phyloP scores from a whole-genome alignment of 2,797 vertebrate species.

The Poeciliopsis paucimaculata region DNA sequence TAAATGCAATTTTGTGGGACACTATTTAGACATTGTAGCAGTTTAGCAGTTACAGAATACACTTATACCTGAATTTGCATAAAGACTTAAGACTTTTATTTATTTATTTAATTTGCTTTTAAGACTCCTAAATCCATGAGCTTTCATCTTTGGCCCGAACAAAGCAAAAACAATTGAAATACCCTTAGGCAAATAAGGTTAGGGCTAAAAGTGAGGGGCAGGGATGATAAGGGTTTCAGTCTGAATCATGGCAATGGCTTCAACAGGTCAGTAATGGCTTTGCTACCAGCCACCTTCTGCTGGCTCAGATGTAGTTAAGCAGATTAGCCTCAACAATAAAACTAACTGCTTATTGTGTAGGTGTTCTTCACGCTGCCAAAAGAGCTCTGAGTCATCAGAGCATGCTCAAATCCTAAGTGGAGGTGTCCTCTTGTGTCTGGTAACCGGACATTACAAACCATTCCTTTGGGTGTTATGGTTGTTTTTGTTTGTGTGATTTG shows the following conservation, averaged over 20 bases:
- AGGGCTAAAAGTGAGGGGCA: background rate
- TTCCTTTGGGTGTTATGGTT: too few species aligned
- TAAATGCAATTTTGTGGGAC: background rate
- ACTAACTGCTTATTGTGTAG: background rate
- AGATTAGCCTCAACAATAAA: background rate
- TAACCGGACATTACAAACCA: background rate
- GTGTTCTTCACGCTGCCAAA: background rate
- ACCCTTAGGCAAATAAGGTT: background rate
- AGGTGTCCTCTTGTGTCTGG: slow-evolving; percentile 3
- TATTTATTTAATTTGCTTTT: background rate
- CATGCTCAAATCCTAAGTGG: background rate
- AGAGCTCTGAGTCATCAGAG: background rate
- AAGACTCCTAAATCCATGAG: background rate
- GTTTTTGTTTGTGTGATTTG: background rate
- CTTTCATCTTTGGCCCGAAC: background rate
- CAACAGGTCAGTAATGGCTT: background rate
- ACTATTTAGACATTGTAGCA: background rate
- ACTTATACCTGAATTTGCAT: background rate
- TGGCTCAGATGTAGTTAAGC: background rate
- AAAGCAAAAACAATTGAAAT: background rate
- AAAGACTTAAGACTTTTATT: too few species aligned
- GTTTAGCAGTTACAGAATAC: background rate
- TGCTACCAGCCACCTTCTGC: background rate
- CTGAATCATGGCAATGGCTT: background rate
- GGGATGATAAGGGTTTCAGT: background rate